Evolutionary conservation across 2,888 invertebrate species (phyloP).

Genomic region (Anticlea derivata): DNA sequence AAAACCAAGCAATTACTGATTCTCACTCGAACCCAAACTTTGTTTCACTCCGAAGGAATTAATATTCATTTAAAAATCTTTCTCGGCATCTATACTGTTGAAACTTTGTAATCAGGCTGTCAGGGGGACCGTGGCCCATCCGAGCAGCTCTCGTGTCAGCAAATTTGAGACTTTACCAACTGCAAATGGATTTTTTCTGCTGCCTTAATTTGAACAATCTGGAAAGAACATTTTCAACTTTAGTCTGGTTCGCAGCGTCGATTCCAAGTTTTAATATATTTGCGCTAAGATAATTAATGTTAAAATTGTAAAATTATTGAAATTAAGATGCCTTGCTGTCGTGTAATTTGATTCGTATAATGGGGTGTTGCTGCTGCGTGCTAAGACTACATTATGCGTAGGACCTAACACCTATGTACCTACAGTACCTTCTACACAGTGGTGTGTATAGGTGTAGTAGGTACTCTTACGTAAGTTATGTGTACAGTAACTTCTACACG

Average conservation of each 20-base stretch:
- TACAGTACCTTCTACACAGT: too few relatives aligned
- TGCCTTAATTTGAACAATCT: conserved; percentile 60
- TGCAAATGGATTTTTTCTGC: conserved; percentile 68
- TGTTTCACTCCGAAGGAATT: conserved; percentile 78
- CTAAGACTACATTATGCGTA: not conserved
- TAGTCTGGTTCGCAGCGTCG: conserved; percentile 43
- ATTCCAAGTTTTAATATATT: conserved; percentile 40
- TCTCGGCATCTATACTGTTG: conserved; percentile 71
- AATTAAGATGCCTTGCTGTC: conserved; percentile 1
- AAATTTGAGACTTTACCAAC: conserved; percentile 67
- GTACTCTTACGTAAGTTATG: too few relatives aligned
- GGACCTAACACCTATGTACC: not conserved
- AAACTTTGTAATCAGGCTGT: conserved; percentile 79
- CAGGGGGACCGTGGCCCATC: conserved; percentile 43
- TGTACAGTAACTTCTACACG: too few relatives aligned
- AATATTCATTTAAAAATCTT: conserved; percentile 83
- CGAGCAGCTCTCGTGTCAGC: conserved; percentile 58
- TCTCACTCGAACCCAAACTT: conserved; percentile 71
- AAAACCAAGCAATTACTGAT: conserved; percentile 76
- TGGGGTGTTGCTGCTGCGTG: not conserved
- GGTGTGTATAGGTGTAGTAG: too few relatives aligned
- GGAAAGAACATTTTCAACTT: conserved; percentile 43
- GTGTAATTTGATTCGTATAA: conserved; percentile 1
- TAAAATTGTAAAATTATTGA: conserved; percentile 23
- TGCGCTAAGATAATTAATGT: conserved; percentile 1